Evolutionary conservation across 2,113 vertebrate genomes (phyloP), one percentile per base, ranked within the genome.

Genomic region (Notarius lentiginosus): DNA sequence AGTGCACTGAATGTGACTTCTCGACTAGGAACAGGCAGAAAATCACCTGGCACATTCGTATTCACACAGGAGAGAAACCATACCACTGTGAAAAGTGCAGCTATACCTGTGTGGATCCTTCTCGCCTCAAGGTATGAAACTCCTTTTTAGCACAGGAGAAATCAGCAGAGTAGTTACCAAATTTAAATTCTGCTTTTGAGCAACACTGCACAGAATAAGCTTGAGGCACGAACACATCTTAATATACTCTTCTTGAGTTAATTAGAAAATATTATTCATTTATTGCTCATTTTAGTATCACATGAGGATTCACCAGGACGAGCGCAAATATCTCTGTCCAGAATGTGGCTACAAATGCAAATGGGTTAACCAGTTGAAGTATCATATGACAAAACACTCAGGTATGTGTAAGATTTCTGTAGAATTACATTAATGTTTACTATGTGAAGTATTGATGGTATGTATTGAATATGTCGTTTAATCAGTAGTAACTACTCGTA

Each of bases 291-390:
- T 81, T 51, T 15, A 99, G 98, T 98, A 98, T 91, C 98, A 99
- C 84, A 98, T 98, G 98, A 95, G 98, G 82, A 99, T 98, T 91
- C 98, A 99, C 92, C 97, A 96, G 91, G 97, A 98, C 15, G 97
- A 99, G 89, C 95, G 96, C 84, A 99, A 99, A 87, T 99, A 99
- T 65, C 95, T 99, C 79, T 99, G 98, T 88, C 97, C 97, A 0
- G 97, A 98, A 65, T 99, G 98, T 2, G 98, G 98, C 86, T 99
- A 99, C 94, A 99, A 99, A 91, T 99, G 98, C 95, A 99, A 99
- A 89, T 99, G 98, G 98, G 95, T 97, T 65, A 99, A 98, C 91
- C 98, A 99, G 91, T 96, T 99, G 88, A 99, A 99, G 92, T 99
- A 98, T 87, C 98, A 99, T 94, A 99, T 99, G 98, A 99, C 96